phyloP scores from a whole-genome alignment of 2,113 vertebrate genomes.

The Dicentrarchus labrax region DNA sequence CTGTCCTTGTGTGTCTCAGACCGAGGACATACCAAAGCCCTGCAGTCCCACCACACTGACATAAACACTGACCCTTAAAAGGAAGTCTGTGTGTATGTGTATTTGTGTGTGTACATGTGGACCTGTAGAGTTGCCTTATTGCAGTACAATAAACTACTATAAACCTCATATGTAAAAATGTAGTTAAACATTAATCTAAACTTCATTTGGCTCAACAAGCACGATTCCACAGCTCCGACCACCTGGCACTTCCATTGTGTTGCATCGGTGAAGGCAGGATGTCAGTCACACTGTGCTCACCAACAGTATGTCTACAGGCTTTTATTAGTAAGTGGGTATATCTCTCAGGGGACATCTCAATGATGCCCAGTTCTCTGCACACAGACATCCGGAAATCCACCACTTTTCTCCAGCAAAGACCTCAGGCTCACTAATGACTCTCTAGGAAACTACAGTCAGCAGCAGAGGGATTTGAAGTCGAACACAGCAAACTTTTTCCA shows the following conservation, averaged over 20 bases:
- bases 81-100: slow-evolving; percentile 41
- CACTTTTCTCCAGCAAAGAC: slow-evolving; percentile 51
- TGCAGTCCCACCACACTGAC: slow-evolving; percentile 44
- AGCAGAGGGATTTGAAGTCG: slow-evolving; percentile 57
- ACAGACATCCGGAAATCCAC: slow-evolving; percentile 70
- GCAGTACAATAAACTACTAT: not conserved
- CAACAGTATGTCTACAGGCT: slow-evolving; percentile 28
- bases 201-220: not conserved
- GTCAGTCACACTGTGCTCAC: slow-evolving; percentile 23
- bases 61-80: slow-evolving; percentile 59
- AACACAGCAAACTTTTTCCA: slow-evolving; percentile 41
- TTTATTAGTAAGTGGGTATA: slow-evolving; percentile 56
- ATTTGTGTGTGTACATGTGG: not conserved
- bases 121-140: not conserved
- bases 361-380: slow-evolving; percentile 51
- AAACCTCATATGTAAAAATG: not conserved
- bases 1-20: slow-evolving; percentile 65
- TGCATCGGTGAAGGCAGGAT: slow-evolving; percentile 46
- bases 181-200: not conserved
- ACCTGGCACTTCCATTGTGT: slow-evolving; percentile 39
- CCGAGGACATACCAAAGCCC: slow-evolving; percentile 38
- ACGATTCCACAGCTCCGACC: slow-evolving; percentile 17
- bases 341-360: slow-evolving; percentile 46
- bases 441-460: slow-evolving; percentile 73
- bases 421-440: slow-evolving; percentile 61